Conservation (phyloP, 2,888 invertebrate genomes). For the Ochropleura leucogaster region DNA sequence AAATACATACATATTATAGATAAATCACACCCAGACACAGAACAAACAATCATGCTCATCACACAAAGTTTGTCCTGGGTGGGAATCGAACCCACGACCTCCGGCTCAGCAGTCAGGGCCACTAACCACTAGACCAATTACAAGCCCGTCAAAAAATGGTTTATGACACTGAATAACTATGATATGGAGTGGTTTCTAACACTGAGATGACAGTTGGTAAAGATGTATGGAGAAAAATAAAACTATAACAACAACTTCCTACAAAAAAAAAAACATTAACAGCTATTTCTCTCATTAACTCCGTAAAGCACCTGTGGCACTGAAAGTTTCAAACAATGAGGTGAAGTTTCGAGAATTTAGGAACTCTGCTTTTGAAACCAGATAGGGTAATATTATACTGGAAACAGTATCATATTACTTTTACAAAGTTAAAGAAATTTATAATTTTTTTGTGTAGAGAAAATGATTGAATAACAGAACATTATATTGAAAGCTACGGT, state of each 20-base stretch:
- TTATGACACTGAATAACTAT: background rate
- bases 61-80: too few species aligned
- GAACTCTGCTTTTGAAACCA: slow-evolving; percentile 19
- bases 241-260: background rate
- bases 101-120: too few species aligned
- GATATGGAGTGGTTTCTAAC: background rate
- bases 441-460: background rate
- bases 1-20: too few species aligned
- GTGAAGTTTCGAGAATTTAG: background rate
- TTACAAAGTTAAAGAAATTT: background rate
- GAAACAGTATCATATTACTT: slow-evolving; percentile 20
- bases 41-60: too few species aligned
- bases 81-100: too few species aligned
- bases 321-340: slow-evolving; percentile 14
- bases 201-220: background rate
- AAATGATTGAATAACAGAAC: background rate
- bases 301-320: background rate
- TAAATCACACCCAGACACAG: too few species aligned
- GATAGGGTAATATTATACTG: slow-evolving; percentile 6
- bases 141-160: too few species aligned
- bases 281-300: slow-evolving; percentile 3
- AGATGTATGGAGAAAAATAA: background rate
- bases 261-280: background rate
- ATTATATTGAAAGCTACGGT: too few species aligned
- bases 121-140: too few species aligned